Evolutionary conservation across 2,888 invertebrate species (phyloP), one percentile per base, ranked within the genome.

Genomic region (Drosophila meridiana): DNA sequence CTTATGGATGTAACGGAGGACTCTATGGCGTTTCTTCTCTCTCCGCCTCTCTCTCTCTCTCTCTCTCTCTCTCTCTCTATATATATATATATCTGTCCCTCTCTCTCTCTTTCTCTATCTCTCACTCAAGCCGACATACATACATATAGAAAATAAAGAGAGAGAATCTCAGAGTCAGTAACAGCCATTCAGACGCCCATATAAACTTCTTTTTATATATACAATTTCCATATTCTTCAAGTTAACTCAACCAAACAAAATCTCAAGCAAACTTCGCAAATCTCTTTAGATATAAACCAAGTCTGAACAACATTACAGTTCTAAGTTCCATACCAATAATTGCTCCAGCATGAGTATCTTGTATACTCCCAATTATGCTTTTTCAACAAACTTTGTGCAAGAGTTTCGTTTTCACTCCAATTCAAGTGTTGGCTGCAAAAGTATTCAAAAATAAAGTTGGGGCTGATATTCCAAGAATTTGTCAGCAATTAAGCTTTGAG

Each of bases 401-500:
- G 50, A 52, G 50, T 34, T 52, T 20, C 34, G 34, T 32, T 48
- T 48, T 30, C 30, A 48, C 30, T 4, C 8, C 30, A 14, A 48
- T 48, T 48, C 8, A 30, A 8, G 30, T 28, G 28, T 14, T 47
- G 13, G 13, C 47, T 7, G 2, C 28, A 14, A 47, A 30, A 48
- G 48, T 48, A 34, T 34, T 50, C 50, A 50, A 50, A 50, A 50
- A 50, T 50, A 50, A 34, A 50, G 50, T 50, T 45, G 45, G 3
- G 47, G 0, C 20, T 20, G 20, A 20, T 20, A 20, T 20, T 20
- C 20, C 48, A 30, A 8, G 48, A 30, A 48, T 48, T 48, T 30
- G 48, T 30, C 8, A 30, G 32, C 50, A 50, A 50, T 50, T 50
- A 32, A 32, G 32, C 50, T 28, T 9, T 9, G 14, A 50, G 50